Evolutionary conservation across 2,888 invertebrate species (phyloP).

Genomic region (Cetonia aurata): DNA sequence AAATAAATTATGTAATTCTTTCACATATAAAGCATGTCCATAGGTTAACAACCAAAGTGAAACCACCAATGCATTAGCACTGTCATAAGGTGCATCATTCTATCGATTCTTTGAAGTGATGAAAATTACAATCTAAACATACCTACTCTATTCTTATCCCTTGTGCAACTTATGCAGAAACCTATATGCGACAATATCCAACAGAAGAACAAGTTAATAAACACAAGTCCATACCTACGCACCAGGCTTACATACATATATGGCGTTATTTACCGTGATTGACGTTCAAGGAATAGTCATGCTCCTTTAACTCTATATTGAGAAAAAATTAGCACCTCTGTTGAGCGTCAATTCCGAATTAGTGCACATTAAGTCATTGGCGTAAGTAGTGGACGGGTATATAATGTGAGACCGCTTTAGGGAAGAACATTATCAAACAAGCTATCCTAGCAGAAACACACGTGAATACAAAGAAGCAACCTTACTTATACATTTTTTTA

Average conservation of each 20-base stretch:
- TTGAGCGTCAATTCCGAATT: constrained; percentile 33
- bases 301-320: constrained; percentile 10
- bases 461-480: not conserved
- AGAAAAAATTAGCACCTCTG: constrained; percentile 19
- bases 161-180: too few relatives aligned
- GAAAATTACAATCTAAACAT: too few relatives aligned
- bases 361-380: constrained; percentile 29
- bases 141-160: too few relatives aligned
- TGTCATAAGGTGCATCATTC: too few relatives aligned
- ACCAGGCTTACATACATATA: constrained; percentile 17
- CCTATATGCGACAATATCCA: not conserved
- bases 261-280: constrained; percentile 32
- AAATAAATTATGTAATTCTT: too few relatives aligned
- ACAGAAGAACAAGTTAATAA: not conserved
- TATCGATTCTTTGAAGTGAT: too few relatives aligned
- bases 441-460: constrained; percentile 15
- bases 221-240: constrained; percentile 10
- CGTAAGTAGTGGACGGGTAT: constrained; percentile 24
- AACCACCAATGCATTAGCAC: too few relatives aligned
- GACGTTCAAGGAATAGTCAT: constrained; percentile 30
- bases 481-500: constrained; percentile 2
- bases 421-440: constrained; percentile 16
- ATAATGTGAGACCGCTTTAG: not conserved
- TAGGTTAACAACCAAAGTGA: too few relatives aligned
- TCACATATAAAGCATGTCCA: too few relatives aligned